Evolutionary conservation across 2,888 invertebrate species (phyloP).

Genomic region (Thereva nobilitata): DNA sequence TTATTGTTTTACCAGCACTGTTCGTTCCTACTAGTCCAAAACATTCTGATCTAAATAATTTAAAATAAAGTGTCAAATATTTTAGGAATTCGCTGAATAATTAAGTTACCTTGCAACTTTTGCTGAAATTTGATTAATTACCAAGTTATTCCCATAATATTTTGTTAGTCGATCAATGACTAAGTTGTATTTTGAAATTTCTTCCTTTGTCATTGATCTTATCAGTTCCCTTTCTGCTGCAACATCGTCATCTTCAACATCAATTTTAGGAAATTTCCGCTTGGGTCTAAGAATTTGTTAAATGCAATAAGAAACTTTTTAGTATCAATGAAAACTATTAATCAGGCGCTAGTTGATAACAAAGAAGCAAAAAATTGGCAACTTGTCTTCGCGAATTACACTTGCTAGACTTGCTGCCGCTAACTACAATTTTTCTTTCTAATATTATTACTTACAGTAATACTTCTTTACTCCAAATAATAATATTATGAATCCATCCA

Average conservation of each 20-base stretch:
- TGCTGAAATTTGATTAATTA: conserved; percentile 76
- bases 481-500: conserved; percentile 44
- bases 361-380: too few relatives aligned
- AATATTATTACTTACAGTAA: conserved; percentile 20
- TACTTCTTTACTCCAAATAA: conserved; percentile 33
- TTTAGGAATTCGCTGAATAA: too few relatives aligned
- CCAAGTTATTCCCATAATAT: conserved; percentile 72
- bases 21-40: conserved; percentile 84
- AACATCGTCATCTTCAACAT: conserved; percentile 63
- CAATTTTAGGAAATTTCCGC: conserved; percentile 54
- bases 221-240: conserved; percentile 61
- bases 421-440: not conserved
- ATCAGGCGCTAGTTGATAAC: too few relatives aligned
- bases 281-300: conserved; percentile 43
- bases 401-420: too few relatives aligned
- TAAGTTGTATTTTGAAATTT: conserved; percentile 60
- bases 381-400: too few relatives aligned
- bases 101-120: conserved; percentile 53
- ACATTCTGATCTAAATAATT: conserved; percentile 65
- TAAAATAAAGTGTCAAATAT: not conserved
- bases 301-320: not conserved
- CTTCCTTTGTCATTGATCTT: conserved; percentile 52
- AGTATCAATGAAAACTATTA: too few relatives aligned
- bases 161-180: conserved; percentile 70
- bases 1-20: conserved; percentile 86